Base-by-base conservation (phyloP, 2,113 vertebrate species). In the Myotis brandtii region DNA sequence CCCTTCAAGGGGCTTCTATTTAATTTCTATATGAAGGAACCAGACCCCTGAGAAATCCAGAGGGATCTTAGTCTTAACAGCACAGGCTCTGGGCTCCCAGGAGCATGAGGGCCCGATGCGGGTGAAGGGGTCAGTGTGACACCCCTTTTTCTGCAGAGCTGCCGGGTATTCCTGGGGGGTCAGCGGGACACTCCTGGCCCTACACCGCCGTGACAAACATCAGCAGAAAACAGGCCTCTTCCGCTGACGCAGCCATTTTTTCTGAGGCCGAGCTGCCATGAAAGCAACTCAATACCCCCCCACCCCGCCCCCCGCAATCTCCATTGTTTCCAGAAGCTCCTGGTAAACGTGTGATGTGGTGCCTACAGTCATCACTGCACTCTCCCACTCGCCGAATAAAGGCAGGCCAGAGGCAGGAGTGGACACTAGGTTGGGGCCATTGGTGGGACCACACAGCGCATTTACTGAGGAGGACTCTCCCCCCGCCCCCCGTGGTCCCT, bases 341-440 rank as follows among this genome's bases (percentile, higher is more conserved):
- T 90, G 84, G 66, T 81, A 69, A 93, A 92, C 81, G 21, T 14
- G 18, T 66, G 46, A 27, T 48, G 25, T 25, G 43, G 32, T 21
- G 52, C 72, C 80, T 52, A 1, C 8, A 25, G 43, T 72, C 84
- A 82, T 48, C 32, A 9, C 81, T 1, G 0, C 32, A 18, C 40
- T 86, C 73, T 88, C 72, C 59, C 54, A 9, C 25, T 86, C 9
- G 32, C 30, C 5, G 30, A 94, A 70, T 11, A 52, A 66, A 52
- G 64, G 91, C 59, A 86, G 93, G 30, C 12, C 81, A 93, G 93
- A 83, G 82, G 83, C 88, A 95, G 67, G 85, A 80, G 90, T 23
- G 75, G 37, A 86, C 92, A 91, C 48, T 52, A 94, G 75, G 54
- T 23, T 23, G 56, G 52, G 10, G 27, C 67, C 67, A 6, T 25